A percentile compares a stretch with the other conserved stretches of the same genome.
Conservation (phyloP, 2,888 invertebrate species). For the Troglohyphantes excavatus region DNA sequence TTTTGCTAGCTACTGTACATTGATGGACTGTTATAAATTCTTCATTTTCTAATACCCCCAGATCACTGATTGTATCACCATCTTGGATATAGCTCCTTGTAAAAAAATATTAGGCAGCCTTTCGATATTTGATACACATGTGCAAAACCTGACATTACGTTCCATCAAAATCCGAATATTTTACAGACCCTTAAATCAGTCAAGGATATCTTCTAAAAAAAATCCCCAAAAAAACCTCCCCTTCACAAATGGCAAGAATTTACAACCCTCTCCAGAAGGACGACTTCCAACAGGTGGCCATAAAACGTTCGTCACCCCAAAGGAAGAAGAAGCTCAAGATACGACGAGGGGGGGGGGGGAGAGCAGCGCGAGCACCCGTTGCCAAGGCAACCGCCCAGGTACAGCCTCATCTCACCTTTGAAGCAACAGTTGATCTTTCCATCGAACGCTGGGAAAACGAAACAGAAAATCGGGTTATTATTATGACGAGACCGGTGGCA, state of each 20-base stretch:
- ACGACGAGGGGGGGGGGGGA: slow-evolving; percentile 20
- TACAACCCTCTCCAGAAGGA: slow-evolving; percentile 3
- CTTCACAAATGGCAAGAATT: slow-evolving; percentile 3
- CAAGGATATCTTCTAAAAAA: too few species aligned
- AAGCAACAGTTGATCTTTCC: slow-evolving; percentile 69
- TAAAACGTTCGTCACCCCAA: slow-evolving; percentile 29
- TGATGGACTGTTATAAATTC: too few species aligned
- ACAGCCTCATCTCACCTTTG: slow-evolving; percentile 55
- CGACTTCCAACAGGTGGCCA: slow-evolving; percentile 46
- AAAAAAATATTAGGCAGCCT: too few species aligned
- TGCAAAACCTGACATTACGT: too few species aligned
- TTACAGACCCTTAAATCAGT: too few species aligned
- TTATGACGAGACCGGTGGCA: slow-evolving; percentile 15
- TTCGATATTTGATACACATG: too few species aligned
- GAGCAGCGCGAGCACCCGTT: slow-evolving; percentile 46
- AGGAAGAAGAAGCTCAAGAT: neutral
- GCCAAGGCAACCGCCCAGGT: slow-evolving; percentile 70
- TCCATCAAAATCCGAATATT: too few species aligned
- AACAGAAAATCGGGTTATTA: slow-evolving; percentile 41
- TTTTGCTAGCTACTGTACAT: too few species aligned
- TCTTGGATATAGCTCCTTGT: too few species aligned
- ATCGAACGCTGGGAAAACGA: slow-evolving; percentile 21
- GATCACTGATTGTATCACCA: too few species aligned
- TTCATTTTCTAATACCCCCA: too few species aligned
- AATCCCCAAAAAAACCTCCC: neutral